Percentiles rank a stretch among this genome's conserved stretches.
These are phyloP conservation scores for Tadarida brasiliensis DNA, from an alignment of 2,797 vertebrate species.

Conservation along the genomic window DNA sequence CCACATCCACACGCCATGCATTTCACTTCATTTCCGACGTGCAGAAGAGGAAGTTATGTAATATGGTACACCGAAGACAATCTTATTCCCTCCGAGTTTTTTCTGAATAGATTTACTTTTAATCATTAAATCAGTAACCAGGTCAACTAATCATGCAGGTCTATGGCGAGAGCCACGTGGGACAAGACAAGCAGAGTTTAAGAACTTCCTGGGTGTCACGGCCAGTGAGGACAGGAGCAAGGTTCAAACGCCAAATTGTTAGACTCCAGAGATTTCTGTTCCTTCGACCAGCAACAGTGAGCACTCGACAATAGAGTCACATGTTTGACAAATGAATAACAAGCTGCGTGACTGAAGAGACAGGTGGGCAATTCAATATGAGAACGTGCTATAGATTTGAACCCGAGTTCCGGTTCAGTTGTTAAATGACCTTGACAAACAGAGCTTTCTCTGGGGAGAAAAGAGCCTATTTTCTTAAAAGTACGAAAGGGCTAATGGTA, in stretches of 20 bases:
- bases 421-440: constrained; percentile 1
- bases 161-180: neutral
- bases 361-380: neutral
- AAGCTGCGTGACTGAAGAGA: neutral
- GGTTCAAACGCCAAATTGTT: neutral
- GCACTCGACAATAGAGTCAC: neutral
- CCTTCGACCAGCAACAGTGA: neutral
- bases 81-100: neutral
- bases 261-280: constrained; percentile 14
- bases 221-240: neutral
- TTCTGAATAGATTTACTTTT: neutral
- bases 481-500: neutral
- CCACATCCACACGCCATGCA: neutral
- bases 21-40: constrained; percentile 8
- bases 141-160: neutral
- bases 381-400: neutral
- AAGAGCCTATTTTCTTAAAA: constrained; percentile 20
- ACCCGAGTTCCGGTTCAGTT: neutral
- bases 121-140: neutral
- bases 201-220: neutral
- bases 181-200: neutral
- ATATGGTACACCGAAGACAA: neutral
- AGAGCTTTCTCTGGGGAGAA: constrained; percentile 2
- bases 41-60: neutral
- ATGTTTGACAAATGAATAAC: neutral